Base-by-base conservation (phyloP, 1,140 invertebrate species). In the Brachionus rubens region DNA sequence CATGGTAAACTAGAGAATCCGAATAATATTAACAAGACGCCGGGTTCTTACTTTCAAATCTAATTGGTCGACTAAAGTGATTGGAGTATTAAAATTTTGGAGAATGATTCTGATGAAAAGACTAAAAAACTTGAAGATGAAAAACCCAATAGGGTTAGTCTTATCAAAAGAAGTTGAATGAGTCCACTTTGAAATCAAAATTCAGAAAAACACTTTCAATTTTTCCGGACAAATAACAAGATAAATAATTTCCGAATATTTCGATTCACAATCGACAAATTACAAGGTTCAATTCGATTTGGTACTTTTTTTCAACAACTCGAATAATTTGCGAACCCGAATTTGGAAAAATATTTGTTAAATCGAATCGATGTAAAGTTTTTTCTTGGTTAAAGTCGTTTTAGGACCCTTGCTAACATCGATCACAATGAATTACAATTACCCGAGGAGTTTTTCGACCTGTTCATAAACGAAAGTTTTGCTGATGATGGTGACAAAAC, bases 131-230 rank as follows among this genome's bases (percentile, higher is more conserved):
- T 21, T 9, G 24, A 21, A 19, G 68, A 48, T 26, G 30, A 54
- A 54, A 36, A 33, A 33, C 19, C 43, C 3, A 41, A n/a, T 40
- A 30, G 46, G n/a, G 24, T 50, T 3, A 24, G 46, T 30, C 28
- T 54, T 16, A 50, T 65, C 10, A 65, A 65, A 41, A 65, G 14
- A 65, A 65, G 28, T 65, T 43, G 2, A 65, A 65, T 43, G 59
- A 65, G 10, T 65, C 24, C 10, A 72, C 30, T 40, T 33, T 48
- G 21, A 72, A 50, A 72, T 48, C 68, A 50, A 72, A 72, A 48
- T 72, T 48, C 6, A 9, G 68, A n/a, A 48, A 36, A 43, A 72
- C 33, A 30, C 14, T 72, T 0, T 30, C 68, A 7, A 33, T 72
- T 26, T 26, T 41, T 72, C 19, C 68, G 1, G 68, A 72, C 16